Base-by-base conservation (phyloP, 1,140 invertebrate genomes). In the Microvelia longipes region DNA sequence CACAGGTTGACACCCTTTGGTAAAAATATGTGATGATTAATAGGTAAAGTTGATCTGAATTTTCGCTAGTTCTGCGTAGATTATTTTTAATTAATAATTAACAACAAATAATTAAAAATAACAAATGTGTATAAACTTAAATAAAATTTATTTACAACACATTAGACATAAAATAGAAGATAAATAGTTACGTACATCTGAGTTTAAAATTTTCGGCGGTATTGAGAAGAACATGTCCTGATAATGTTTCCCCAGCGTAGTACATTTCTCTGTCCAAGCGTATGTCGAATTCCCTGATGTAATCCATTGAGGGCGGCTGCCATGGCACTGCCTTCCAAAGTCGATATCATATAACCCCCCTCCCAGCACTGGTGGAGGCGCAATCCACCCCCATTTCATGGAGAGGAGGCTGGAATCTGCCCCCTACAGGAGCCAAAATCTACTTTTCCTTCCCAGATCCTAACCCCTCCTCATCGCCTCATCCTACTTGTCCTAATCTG, bases 211-310 rank as follows among this genome's bases (percentile, higher is more conserved):
- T 91, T 77, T 90, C 89, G 1, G 85, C 81, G 2, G 87, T 90
- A 75, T 90, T 84, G 60, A 90, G 79, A n/a, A 90, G 80, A 5
- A 91, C 87, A 71, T 85, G 83, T 19, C 90, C 90, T 29, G 78
- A 81, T 24, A 91, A 79, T 2, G 80, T 81, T 79, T 91, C 89
- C 0, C 90, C 90, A 30, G 90, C 87, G 77, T 91, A 90, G 79
- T 89, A 90, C 79, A 87, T 83, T 75, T 90, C 88, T 74, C 87
- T 87, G 75, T 90, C 88, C 63, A 91, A 78, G 73, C 87, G 83
- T 71, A 91, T 90, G 76, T 91, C 89, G 76, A 91, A 90, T 77
- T 89, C 87, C 70, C 84, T 82, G 70, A 91, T 89, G 80, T 89
- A 90, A 82, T 91, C 89, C 89, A 91, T 90, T 11, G 62, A 24